Base-by-base conservation (phyloP, 1,140 invertebrate species). In the Drosophila burlai region DNA sequence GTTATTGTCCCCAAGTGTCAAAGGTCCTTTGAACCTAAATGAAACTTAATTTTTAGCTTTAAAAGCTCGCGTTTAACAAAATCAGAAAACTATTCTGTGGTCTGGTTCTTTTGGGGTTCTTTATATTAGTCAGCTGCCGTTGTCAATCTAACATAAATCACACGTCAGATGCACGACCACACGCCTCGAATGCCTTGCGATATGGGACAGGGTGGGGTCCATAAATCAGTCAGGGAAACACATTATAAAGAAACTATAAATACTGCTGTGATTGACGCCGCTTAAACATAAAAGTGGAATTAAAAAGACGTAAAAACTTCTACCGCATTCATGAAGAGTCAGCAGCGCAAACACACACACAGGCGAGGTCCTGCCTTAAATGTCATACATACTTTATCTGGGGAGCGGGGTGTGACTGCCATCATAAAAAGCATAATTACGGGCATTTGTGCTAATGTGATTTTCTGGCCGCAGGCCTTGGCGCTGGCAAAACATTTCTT, bases 391-490 rank as follows among this genome's bases (percentile, higher is more conserved):
- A 18, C 52, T 42, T 62, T 67, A 38, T 47, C 31, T 40, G n/a
- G 13, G 46, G 55, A 50, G 50, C 34, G 34, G 68, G 42, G 38
- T 43, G 45, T 45, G 67, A 43, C 67, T 74, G 67, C 38, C 71
- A 74, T 74, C 71, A 74, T 74, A 74, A 74, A 74, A 74, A 74
- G 68, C 68, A 74, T 74, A 74, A 74, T 74, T 74, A 74, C 71
- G 71, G 71, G 71, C 68, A 74, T 74, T 74, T 74, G 67, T 73
- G 68, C 67, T 74, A 74, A 73, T 74, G 71, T 74, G 71, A 73
- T 72, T 73, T 24, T 61, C 68, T 61, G 69, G 54, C 67, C 67
- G 46, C 54, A 59, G 46, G 67, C 50, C 54, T 72, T 58, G 71
- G 64, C 64, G 43, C 45, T 62, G 64, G 71, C 54, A 50, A 50